Evolutionary conservation across 2,113 vertebrate species (phyloP).

Genomic region (Zosterops lateralis): DNA sequence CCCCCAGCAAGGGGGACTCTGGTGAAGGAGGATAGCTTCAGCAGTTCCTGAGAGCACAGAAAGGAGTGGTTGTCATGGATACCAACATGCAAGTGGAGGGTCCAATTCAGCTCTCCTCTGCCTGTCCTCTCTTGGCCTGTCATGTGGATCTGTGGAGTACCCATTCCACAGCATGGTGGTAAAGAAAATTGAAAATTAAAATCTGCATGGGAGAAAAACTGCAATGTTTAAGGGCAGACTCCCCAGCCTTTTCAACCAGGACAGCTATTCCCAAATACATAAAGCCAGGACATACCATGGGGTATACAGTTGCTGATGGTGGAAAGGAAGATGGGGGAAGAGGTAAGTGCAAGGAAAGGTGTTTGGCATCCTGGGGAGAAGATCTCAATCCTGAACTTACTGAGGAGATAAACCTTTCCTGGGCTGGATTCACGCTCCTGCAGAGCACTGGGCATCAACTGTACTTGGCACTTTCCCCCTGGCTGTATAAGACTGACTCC

Average conservation of each 20-base stretch:
- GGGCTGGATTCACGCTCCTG: not conserved
- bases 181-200: not conserved
- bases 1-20: not conserved
- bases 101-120: not conserved
- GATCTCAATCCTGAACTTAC: not conserved
- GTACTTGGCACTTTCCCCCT: not conserved
- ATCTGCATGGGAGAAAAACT: not conserved
- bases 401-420: not conserved
- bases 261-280: not conserved
- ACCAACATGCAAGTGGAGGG: not conserved
- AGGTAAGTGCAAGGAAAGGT: not conserved
- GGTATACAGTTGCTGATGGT: not conserved
- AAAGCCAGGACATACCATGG: not conserved
- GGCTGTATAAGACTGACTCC: not conserved
- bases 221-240: not conserved
- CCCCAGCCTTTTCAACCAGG: not conserved
- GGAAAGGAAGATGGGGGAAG: not conserved
- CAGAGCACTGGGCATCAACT: not conserved
- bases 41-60: not conserved
- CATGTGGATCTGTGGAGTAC: not conserved
- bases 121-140: not conserved
- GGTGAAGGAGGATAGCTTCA: not conserved
- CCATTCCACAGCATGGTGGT: accelerated
- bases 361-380: not conserved
- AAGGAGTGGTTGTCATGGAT: not conserved